These are phyloP conservation scores for Cheilosia grossa DNA, from an alignment of 2,888 invertebrate genomes.

Conservation along the genomic window DNA sequence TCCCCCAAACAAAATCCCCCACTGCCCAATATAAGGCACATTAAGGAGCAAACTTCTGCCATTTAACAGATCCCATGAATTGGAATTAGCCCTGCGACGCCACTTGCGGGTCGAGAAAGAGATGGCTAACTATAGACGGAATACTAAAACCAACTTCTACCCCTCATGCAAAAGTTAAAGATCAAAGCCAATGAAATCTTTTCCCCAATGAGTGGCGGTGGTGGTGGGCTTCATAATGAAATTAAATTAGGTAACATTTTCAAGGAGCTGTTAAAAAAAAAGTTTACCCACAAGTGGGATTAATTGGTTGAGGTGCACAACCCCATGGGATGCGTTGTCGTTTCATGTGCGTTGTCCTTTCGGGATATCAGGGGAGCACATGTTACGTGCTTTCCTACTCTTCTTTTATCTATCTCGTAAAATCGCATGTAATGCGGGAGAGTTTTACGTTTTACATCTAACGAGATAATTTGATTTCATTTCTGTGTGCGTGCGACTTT, in stretches of 20 bases:
- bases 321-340: conserved; percentile 13
- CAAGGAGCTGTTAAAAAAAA: conserved; percentile 16
- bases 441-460: conserved; percentile 1
- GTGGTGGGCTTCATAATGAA: conserved; percentile 30
- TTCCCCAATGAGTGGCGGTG: neutral
- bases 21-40: neutral
- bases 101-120: neutral
- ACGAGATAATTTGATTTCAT: conserved; percentile 39
- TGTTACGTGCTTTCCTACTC: neutral
- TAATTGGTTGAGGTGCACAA: conserved; percentile 54
- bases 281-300: conserved; percentile 51
- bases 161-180: conserved; percentile 1
- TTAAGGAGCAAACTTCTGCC: conserved; percentile 43
- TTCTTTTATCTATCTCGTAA: neutral
- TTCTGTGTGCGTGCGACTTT: neutral
- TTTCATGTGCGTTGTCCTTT: neutral
- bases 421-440: neutral
- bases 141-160: conserved; percentile 5
- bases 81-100: conserved; percentile 39
- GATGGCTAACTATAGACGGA: conserved; percentile 23
- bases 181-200: conserved; percentile 63
- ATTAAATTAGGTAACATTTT: conserved; percentile 53
- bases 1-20: neutral
- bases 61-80: conserved; percentile 40
- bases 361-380: neutral